These are phyloP conservation scores for Melanostigma gelatinosum DNA, from an alignment of 2,113 vertebrate species.

Conservation along the genomic window DNA sequence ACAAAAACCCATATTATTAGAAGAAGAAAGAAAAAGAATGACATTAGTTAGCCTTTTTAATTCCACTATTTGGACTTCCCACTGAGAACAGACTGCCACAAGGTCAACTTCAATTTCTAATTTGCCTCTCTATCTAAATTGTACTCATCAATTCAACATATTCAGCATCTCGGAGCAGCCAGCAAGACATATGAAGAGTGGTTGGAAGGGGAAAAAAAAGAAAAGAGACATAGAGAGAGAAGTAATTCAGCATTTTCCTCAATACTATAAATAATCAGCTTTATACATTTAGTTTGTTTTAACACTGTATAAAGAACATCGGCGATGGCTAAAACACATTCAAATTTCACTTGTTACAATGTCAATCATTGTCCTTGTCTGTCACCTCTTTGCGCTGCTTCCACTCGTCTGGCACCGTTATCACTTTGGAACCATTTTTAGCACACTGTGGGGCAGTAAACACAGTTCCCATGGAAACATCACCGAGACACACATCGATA, in stretches of 20 bases:
- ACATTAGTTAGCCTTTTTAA: slow-evolving; percentile 55
- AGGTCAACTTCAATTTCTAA: slow-evolving; percentile 69
- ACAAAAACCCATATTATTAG: slow-evolving; percentile 32
- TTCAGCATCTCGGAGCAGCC: slow-evolving; percentile 44
- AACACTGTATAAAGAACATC: background rate
- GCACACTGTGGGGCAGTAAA: slow-evolving; percentile 81
- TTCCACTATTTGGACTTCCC: slow-evolving; percentile 53
- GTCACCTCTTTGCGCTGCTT: slow-evolving; percentile 52
- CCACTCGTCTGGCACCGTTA: slow-evolving; percentile 66
- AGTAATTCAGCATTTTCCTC: slow-evolving; percentile 8
- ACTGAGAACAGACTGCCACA: slow-evolving; percentile 44
- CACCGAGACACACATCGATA: slow-evolving; percentile 80
- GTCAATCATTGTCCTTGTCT: slow-evolving; percentile 65
- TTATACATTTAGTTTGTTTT: background rate
- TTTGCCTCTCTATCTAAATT: slow-evolving; percentile 66
- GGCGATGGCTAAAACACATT: background rate
- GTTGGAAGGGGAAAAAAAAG: background rate
- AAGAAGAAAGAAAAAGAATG: slow-evolving; percentile 50
- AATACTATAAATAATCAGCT: slow-evolving; percentile 10
- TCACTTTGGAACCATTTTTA: slow-evolving; percentile 82
- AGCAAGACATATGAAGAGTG: slow-evolving; percentile 24
- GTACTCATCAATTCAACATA: slow-evolving; percentile 47
- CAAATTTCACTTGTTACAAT: slow-evolving; percentile 18
- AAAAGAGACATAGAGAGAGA: background rate
- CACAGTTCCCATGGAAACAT: slow-evolving; percentile 85